Base-by-base conservation (phyloP, 2,113 vertebrate species). In the Menidia beryllina region DNA sequence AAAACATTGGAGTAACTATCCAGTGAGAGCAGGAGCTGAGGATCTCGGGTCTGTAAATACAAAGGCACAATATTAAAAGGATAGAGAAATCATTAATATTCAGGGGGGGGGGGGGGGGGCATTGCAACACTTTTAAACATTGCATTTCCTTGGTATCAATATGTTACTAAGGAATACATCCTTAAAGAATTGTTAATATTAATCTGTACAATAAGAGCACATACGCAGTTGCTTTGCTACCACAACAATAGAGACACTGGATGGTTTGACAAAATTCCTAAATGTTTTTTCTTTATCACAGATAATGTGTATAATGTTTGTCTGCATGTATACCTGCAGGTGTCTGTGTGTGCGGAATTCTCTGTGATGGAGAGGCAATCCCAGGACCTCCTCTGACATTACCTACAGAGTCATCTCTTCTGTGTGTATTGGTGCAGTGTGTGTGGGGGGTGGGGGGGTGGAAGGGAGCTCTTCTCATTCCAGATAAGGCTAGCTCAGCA, bases 11-110 rank as follows among this genome's bases (percentile, higher is more conserved):
- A 91, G 65, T 96, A 97, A 65, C 93, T 93, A 5, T 96, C 96
- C 91, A 98, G 85, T 30, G 95, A 96, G 75, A 98, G 92, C 4
- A 88, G 93, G 62, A 99, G 89, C 81, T 96, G 94, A 1, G 97
- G 97, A 49, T 99, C 98, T 86, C 94, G 96, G 2, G 88, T 95
- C 97, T 99, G 93, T 47, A 77, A 77, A 75, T 50, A 79, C 39
- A 85, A 49, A 71, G 55, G 74, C 45, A 25, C 13, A 6, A 30
- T 45, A 27, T 21, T n/a, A 14, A 14, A 23, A 6, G 20, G 1
- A 41, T 36, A 45, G 3, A 13, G 39, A 43, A 12, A 43, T 12
- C 13, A 43, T 43, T 43, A 41, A 43, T 17, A n/a, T 15, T 45
- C 17, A n/a, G 7, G 5, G 4, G n/a, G 7, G 41, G 4, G 7